These are phyloP conservation scores for Opisthograptis luteolata DNA, from an alignment of 2,888 invertebrate genomes.

Conservation along the genomic window DNA sequence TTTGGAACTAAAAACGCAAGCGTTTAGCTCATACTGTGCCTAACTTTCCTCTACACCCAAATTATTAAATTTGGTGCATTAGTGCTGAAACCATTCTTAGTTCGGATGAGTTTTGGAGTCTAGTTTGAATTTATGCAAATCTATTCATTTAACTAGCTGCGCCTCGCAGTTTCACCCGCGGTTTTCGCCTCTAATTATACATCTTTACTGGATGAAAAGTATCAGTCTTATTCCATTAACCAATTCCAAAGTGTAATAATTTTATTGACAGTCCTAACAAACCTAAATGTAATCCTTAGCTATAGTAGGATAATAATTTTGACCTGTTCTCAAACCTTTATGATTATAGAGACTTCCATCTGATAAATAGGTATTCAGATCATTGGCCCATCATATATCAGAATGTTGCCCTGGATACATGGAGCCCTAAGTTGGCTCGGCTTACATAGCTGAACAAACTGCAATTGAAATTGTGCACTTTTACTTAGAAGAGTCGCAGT, in stretches of 20 bases:
- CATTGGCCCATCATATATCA: conserved; percentile 14
- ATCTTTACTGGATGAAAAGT: too few relatives aligned
- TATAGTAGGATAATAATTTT: too few relatives aligned
- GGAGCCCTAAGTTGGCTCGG: conserved; percentile 22
- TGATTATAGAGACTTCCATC: not conserved
- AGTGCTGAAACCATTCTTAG: conserved; percentile 44
- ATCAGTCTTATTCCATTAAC: too few relatives aligned
- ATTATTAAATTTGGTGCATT: conserved; percentile 59
- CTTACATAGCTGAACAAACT: conserved; percentile 15
- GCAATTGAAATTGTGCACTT: conserved; percentile 11
- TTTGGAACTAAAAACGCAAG: conserved; percentile 60
- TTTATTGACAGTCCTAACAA: too few relatives aligned
- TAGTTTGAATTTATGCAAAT: conserved; percentile 21
- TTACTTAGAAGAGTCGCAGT: not conserved
- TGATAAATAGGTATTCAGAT: conserved; percentile 11
- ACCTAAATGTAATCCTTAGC: too few relatives aligned
- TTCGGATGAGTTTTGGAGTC: conserved; percentile 26
- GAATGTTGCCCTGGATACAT: conserved; percentile 14
- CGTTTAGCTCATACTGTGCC: conserved; percentile 53
- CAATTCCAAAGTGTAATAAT: too few relatives aligned
- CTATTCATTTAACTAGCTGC: conserved; percentile 18
- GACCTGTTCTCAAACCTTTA: not conserved
- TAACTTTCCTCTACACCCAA: conserved; percentile 60
- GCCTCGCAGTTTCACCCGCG: too few relatives aligned
- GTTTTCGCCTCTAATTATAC: too few relatives aligned